Evolutionary conservation across 2,888 invertebrate species (phyloP), one percentile per base, ranked within the genome.

Genomic region (Odontothrips loti): DNA sequence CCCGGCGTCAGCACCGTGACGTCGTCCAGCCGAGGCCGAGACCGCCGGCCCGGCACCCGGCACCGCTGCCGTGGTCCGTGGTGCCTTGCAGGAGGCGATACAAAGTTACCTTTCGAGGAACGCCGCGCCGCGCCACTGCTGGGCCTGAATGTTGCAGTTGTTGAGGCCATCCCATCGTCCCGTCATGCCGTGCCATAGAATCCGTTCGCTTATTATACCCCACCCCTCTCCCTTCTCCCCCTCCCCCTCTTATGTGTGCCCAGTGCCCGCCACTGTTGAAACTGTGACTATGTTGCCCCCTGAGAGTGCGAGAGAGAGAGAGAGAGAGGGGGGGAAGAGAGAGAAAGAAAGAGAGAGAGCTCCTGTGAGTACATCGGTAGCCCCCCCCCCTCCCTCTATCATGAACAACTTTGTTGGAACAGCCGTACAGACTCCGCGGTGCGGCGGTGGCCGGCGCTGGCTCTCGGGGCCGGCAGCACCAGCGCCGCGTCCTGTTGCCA

Each of bases 131-230:
- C 23, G 68, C 68, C 68, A 75, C 68, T 23, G 68, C 51, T 12
- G 23, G 23, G 23, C 68, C 68, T 27, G 68, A 75, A 12, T 75
- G 68, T 75, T 75, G 68, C 68, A 75, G 68, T 75, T 75, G 68
- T 58, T 58, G 58, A 20, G 34, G 34, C 58, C 58, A 58, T 58
- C 58, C 15, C 58, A 20, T 43, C 34, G 34, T 6, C 3, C 34
- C 34, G 34, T 43, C 34, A 12, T 10, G 58, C 17, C 20, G 58
- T 17, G 58, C 58, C 58, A 17, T 58, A 58, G 17, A 58, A 75
- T 8, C 68, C 68, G 27, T 75, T 75, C 68, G 68, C 68, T 75
- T 75, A 75, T 75, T 75, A 75, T 75, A 75, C 68, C 68, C 68
- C 68, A 27, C 23, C n/a, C 27, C n/a, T 23, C n/a, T 8, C 68